Conservation (phyloP, 2,888 invertebrate species). For the Beris chalybata region DNA sequence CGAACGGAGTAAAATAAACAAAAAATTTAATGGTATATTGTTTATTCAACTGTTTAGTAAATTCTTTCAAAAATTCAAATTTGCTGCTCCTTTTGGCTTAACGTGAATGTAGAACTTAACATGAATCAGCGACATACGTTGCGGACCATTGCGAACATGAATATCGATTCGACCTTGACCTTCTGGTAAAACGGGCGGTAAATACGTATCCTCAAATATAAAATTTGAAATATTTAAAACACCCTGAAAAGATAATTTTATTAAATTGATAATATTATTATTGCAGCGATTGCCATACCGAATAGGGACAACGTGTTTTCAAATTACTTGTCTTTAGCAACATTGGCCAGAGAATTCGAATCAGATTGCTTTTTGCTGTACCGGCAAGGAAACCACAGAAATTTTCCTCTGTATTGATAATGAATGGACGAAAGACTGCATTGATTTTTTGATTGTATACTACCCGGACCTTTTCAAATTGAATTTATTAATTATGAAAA, state of each 20-base stretch:
- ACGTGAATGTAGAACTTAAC: conserved; percentile 11
- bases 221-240: conserved; percentile 11
- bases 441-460: conserved; percentile 1
- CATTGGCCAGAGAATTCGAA: background rate
- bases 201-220: conserved; percentile 9
- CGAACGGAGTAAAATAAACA: too few relatives aligned
- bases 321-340: conserved; percentile 6
- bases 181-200: conserved; percentile 21
- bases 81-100: conserved; percentile 15
- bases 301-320: background rate
- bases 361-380: background rate
- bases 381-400: background rate
- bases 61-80: conserved; percentile 8
- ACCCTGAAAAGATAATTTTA: conserved; percentile 3
- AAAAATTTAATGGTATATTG: conserved; percentile 23
- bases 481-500: too few relatives aligned
- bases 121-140: conserved; percentile 6
- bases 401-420: background rate
- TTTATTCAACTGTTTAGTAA: background rate
- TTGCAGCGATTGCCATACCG: background rate
- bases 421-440: background rate
- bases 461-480: background rate
- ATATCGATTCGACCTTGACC: conserved; percentile 18
- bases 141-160: conserved; percentile 12
- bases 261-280: background rate